Conservation (phyloP, 2,797 vertebrate genomes). For the Cyprinella venusta region DNA sequence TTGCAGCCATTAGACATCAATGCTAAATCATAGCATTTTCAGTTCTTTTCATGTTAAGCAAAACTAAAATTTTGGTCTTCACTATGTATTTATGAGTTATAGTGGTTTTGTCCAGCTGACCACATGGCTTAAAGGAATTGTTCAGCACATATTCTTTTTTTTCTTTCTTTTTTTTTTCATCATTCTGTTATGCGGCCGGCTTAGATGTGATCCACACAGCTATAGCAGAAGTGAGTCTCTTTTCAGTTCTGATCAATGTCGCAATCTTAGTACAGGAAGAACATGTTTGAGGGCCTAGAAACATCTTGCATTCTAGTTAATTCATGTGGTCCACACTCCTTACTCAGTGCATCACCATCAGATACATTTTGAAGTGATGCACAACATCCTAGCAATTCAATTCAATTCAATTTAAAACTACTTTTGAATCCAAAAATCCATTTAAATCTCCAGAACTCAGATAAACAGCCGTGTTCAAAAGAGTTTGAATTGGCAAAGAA, state of each 20-base stretch:
- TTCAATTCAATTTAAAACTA: background rate
- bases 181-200: background rate
- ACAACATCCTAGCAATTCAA: background rate
- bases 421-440: background rate
- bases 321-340: background rate
- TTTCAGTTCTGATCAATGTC: slow-evolving; percentile 8
- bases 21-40: background rate
- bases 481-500: background rate
- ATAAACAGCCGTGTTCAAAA: background rate
- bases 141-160: background rate
- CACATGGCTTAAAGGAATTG: background rate
- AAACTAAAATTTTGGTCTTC: background rate
- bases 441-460: background rate
- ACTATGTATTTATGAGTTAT: background rate
- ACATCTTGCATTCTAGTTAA: background rate
- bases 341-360: background rate
- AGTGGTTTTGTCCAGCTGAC: background rate
- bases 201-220: background rate
- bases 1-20: background rate
- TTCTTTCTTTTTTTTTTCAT: background rate
- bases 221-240: background rate
- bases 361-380: background rate
- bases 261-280: background rate
- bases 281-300: background rate
- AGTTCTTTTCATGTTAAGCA: background rate